Conservation (phyloP, 2,888 invertebrate species). For the Helobdella robusta region DNA sequence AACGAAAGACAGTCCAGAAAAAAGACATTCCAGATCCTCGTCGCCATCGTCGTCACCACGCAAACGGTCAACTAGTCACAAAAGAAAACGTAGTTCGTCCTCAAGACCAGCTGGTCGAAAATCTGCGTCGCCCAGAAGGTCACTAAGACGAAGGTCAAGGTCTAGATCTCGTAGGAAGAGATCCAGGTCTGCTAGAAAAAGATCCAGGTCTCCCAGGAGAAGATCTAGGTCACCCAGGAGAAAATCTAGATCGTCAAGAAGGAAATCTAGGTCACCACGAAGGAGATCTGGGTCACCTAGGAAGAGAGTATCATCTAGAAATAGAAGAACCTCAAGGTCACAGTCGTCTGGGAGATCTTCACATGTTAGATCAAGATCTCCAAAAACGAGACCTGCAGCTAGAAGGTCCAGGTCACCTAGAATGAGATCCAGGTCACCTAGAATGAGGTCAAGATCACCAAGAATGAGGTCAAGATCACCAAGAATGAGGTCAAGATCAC, state of each 20-base stretch:
- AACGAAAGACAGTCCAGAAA: no score
- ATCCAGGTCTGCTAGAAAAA: constrained; percentile 6
- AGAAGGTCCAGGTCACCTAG: neutral
- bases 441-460: no score
- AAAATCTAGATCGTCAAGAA: neutral
- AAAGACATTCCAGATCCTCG: no score
- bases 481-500: no score
- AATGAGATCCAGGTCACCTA: neutral
- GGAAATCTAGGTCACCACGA: constrained; percentile 4
- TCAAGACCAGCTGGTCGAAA: neutral
- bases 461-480: no score
- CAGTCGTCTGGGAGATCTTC: constrained; percentile 5
- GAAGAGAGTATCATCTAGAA: neutral
- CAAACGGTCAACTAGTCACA: neutral
- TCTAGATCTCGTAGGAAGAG: constrained; percentile 6
- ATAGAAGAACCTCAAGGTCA: neutral
- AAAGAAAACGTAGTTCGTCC: constrained; percentile 1
- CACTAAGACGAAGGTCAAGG: neutral
- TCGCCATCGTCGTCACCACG: no score
- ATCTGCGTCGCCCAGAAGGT: constrained; percentile 9
- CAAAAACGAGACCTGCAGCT: neutral
- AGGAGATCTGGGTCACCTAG: neutral
- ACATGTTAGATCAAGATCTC: neutral
- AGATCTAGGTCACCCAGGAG: neutral
- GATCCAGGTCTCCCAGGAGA: neutral